Conservation (phyloP, 1,140 invertebrate species). For the Scaptomyza pallida region DNA sequence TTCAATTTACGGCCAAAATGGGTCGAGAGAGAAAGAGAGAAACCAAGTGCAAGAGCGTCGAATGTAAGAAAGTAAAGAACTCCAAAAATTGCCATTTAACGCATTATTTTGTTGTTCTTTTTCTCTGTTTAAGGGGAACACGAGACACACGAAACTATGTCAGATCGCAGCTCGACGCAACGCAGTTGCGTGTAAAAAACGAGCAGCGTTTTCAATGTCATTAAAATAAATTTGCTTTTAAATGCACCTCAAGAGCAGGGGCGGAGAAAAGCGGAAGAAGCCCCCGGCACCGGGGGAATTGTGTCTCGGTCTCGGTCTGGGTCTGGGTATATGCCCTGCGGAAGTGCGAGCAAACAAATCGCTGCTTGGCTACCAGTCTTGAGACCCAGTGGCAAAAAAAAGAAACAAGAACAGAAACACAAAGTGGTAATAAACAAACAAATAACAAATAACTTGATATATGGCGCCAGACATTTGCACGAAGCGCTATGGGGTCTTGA, state of each 20-base stretch:
- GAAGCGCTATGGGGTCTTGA: slow-evolving; percentile 45
- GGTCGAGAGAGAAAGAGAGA: slow-evolving; percentile 2
- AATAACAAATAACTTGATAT: slow-evolving; percentile 41
- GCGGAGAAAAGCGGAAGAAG: too few species aligned
- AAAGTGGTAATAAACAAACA: background rate
- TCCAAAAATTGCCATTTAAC: slow-evolving; percentile 29
- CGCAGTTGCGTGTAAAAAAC: slow-evolving; percentile 49
- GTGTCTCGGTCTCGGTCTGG: slow-evolving; percentile 11
- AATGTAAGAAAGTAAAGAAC: slow-evolving; percentile 33
- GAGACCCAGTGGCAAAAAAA: slow-evolving; percentile 8
- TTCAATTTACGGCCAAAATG: slow-evolving; percentile 30
- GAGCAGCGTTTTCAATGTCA: slow-evolving; percentile 66
- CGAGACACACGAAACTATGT: slow-evolving; percentile 29
- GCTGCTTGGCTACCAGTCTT: slow-evolving; percentile 55
- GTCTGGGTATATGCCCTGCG: slow-evolving; percentile 23
- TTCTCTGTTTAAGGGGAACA: too few species aligned
- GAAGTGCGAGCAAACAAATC: slow-evolving; percentile 54
- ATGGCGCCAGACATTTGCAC: slow-evolving; percentile 56
- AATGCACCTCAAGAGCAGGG: slow-evolving; percentile 41
- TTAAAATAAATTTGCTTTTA: slow-evolving; percentile 71
- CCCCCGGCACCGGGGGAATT: slow-evolving; percentile 12
- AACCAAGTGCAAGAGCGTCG: slow-evolving; percentile 17
- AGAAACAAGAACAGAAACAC: background rate
- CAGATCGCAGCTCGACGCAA: slow-evolving; percentile 11
- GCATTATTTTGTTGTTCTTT: background rate